Percentiles rank a stretch among this genome's conserved stretches.
phyloP scores from a whole-genome alignment of 2,888 invertebrate species.

The Drosophila infuscata region DNA sequence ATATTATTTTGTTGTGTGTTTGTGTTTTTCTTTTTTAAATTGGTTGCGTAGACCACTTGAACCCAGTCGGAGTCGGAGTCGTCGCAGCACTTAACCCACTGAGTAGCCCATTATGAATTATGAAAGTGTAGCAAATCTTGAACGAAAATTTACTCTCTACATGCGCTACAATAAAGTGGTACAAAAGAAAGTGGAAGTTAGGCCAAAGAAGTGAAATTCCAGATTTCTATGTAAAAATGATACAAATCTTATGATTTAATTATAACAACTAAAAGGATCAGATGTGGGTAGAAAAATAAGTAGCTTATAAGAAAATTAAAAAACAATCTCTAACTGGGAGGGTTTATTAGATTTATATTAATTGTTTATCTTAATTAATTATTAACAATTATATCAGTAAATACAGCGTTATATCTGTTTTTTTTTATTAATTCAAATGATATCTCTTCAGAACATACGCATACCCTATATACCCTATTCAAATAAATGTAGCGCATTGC shows the following conservation, averaged over 20 bases:
- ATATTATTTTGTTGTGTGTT: not conserved
- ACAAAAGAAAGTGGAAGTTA: constrained; percentile 21
- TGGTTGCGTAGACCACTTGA: constrained; percentile 73
- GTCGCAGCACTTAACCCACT: constrained; percentile 54
- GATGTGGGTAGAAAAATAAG: not conserved
- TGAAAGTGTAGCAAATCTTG: constrained; percentile 58
- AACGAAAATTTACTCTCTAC: not conserved
- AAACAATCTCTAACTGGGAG: not conserved
- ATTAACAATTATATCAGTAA: not conserved
- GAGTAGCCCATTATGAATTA: constrained; percentile 47
- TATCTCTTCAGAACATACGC: too few species aligned
- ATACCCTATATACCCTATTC: not conserved
- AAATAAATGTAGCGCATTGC: constrained; percentile 32
- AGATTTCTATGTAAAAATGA: too few species aligned
- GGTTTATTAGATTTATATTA: not conserved
- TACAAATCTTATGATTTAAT: not conserved
- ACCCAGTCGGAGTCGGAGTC: constrained; percentile 41
- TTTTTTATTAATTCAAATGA: accelerated
- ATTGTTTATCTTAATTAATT: not conserved
- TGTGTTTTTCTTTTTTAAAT: constrained; percentile 48
- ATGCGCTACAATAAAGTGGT: constrained; percentile 25
- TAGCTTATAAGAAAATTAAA: not conserved
- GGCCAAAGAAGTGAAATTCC: not conserved
- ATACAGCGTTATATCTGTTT: not conserved
- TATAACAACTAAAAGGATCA: not conserved